Percentiles rank a stretch among this genome's conserved stretches.
These are phyloP conservation scores for Octonoba sinensis DNA, from an alignment of 2,888 invertebrate species.

Conservation along the genomic window DNA sequence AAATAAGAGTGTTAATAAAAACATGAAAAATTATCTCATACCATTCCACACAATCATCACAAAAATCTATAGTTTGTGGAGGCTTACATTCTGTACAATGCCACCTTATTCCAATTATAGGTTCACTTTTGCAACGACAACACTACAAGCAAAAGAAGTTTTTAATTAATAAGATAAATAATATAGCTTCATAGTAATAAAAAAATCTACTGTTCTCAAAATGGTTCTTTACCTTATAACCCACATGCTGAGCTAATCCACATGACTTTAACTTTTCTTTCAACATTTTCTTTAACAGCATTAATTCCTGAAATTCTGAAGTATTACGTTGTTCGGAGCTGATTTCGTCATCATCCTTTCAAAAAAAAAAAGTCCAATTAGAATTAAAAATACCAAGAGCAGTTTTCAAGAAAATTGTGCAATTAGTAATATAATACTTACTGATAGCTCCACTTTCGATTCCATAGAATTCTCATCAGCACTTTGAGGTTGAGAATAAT, in stretches of 20 bases:
- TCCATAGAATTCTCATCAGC: slow-evolving; percentile 48
- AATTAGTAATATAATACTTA: slow-evolving; percentile 16
- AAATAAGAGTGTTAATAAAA: too few relatives aligned
- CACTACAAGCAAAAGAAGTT: slow-evolving; percentile 74
- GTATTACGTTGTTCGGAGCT: slow-evolving; percentile 68
- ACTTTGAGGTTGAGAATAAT: slow-evolving; percentile 30
- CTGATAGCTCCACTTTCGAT: slow-evolving; percentile 34
- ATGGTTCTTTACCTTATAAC: slow-evolving; percentile 69
- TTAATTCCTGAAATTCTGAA: slow-evolving; percentile 70
- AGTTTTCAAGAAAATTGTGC: neutral
- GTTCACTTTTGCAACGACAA: slow-evolving; percentile 77
- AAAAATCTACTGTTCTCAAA: neutral
- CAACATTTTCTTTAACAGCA: slow-evolving; percentile 69
- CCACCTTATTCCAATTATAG: slow-evolving; percentile 79
- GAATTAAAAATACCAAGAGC: slow-evolving; percentile 1
- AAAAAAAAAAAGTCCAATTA: neutral
- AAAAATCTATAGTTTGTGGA: slow-evolving; percentile 75
- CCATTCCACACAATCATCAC: slow-evolving; percentile 76
- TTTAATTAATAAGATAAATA: neutral
- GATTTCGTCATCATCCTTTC: slow-evolving; percentile 69
- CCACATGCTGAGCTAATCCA: slow-evolving; percentile 68
- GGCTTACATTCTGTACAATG: slow-evolving; percentile 78
- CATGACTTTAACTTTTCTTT: slow-evolving; percentile 59
- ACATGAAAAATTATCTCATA: slow-evolving; percentile 10
- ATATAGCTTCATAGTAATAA: neutral